Evolutionary conservation across 2,797 vertebrate genomes (phyloP).

Genomic region (Prunella strophiata): DNA sequence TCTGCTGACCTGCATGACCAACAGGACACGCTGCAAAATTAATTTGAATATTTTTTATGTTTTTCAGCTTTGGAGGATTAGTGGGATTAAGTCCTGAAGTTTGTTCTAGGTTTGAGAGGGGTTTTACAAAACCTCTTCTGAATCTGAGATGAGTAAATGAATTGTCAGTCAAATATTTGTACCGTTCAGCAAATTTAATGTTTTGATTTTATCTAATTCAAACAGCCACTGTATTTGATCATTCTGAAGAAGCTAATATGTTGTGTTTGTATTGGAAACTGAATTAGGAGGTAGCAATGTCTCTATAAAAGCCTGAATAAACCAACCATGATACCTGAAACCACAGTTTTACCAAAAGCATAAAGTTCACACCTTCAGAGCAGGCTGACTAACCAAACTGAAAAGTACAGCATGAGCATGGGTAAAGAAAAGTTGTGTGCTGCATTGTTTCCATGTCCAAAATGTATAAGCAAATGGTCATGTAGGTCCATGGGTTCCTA

Average conservation of each 20-base stretch:
- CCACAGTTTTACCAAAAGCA: not conserved
- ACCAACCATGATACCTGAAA: not conserved
- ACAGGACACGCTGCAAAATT: not conserved
- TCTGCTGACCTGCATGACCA: not conserved
- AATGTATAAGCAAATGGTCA: not conserved
- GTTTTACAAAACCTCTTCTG: not conserved
- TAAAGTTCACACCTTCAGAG: not conserved
- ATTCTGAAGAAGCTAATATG: not conserved
- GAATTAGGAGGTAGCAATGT: not conserved
- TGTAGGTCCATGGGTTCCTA: not conserved
- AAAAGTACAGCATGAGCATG: not conserved
- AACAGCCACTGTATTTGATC: conserved; percentile 38
- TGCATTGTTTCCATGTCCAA: not conserved
- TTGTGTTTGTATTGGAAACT: conserved; percentile 27
- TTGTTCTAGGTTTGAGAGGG: conserved; percentile 30
- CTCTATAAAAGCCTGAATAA: conserved; percentile 9
- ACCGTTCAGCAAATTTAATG: not conserved
- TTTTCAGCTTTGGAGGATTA: conserved; percentile 28
- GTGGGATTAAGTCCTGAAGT: conserved; percentile 8
- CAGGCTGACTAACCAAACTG: not conserved
- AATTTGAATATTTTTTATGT: not conserved
- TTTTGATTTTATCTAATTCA: conserved; percentile 48
- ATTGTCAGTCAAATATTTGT: conserved; percentile 56
- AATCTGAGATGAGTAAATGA: conserved; percentile 21
- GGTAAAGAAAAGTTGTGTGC: not conserved